Percentiles rank a stretch among this genome's conserved stretches.
These are phyloP conservation scores for Orussus abietinus DNA, from an alignment of 1,140 invertebrate species.

Conservation along the genomic window DNA sequence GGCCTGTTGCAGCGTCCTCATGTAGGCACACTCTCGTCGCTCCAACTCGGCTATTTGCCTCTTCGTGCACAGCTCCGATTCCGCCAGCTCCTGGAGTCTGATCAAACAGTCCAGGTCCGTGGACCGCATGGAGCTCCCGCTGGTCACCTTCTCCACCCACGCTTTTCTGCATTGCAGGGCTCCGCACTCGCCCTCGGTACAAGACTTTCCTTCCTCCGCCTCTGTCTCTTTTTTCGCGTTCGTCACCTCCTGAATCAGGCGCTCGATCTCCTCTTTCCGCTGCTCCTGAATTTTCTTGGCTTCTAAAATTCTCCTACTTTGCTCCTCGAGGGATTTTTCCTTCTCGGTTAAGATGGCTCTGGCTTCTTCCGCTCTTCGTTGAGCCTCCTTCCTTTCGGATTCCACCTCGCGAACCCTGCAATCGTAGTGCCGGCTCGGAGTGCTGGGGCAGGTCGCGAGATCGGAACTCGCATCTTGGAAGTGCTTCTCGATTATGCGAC, in stretches of 20 bases:
- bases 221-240: slow-evolving; percentile 9
- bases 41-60: slow-evolving; percentile 62
- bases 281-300: slow-evolving; percentile 22
- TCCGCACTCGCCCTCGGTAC: slow-evolving; percentile 25
- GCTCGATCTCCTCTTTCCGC: slow-evolving; percentile 17
- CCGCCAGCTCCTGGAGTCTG: slow-evolving; percentile 36
- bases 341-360: slow-evolving; percentile 27
- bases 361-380: slow-evolving; percentile 30
- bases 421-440: slow-evolving; percentile 35
- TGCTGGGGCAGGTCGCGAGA: slow-evolving; percentile 18
- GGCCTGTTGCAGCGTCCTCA: slow-evolving; percentile 69
- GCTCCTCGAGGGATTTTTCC: slow-evolving; percentile 21
- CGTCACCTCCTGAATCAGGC: slow-evolving; percentile 17
- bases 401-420: slow-evolving; percentile 32
- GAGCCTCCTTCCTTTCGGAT: slow-evolving; percentile 32
- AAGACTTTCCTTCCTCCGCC: slow-evolving; percentile 1
- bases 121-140: slow-evolving; percentile 31
- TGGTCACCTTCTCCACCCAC: slow-evolving; percentile 24
- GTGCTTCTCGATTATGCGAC: slow-evolving; percentile 27
- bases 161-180: slow-evolving; percentile 22
- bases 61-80: slow-evolving; percentile 40
- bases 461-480: slow-evolving; percentile 20
- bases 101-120: slow-evolving; percentile 34
- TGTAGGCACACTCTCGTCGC: slow-evolving; percentile 63
- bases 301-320: slow-evolving; percentile 21